Conservation (phyloP, 2,797 vertebrate species). For the Otolemur crassicaudatus region DNA sequence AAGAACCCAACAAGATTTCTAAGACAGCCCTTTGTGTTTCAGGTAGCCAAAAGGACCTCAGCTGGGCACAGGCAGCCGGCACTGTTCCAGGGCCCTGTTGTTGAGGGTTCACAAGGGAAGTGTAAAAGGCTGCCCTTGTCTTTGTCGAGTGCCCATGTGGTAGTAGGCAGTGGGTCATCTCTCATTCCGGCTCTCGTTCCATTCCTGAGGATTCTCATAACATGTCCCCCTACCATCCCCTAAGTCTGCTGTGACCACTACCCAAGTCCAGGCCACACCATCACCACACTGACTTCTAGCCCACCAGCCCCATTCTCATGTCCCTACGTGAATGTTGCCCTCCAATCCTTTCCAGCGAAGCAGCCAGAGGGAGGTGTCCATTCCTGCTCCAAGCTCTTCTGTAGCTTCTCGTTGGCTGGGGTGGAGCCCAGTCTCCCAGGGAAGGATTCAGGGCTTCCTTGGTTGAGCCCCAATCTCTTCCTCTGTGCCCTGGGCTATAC, state of each 20-base stretch:
- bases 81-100: not conserved
- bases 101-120: not conserved
- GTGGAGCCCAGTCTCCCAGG: not conserved
- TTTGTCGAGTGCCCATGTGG: not conserved
- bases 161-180: not conserved
- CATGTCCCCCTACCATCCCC: no score
- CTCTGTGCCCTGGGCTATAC: not conserved
- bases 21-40: not conserved
- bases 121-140: not conserved
- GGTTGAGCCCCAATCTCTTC: not conserved
- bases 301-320: not conserved
- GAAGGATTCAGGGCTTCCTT: not conserved
- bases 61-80: not conserved
- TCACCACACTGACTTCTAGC: not conserved
- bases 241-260: not conserved
- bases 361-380: not conserved
- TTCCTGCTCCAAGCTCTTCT: not conserved
- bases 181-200: not conserved
- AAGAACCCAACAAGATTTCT: not conserved
- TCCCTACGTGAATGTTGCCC: not conserved
- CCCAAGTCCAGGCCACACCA: no score
- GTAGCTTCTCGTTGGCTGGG: not conserved
- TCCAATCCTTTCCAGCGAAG: not conserved
- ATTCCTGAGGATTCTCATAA: not conserved
- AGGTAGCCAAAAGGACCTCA: not conserved